Evolutionary conservation across 2,888 invertebrate genomes (phyloP).

Genomic region (Agonopterix alstromeriana): DNA sequence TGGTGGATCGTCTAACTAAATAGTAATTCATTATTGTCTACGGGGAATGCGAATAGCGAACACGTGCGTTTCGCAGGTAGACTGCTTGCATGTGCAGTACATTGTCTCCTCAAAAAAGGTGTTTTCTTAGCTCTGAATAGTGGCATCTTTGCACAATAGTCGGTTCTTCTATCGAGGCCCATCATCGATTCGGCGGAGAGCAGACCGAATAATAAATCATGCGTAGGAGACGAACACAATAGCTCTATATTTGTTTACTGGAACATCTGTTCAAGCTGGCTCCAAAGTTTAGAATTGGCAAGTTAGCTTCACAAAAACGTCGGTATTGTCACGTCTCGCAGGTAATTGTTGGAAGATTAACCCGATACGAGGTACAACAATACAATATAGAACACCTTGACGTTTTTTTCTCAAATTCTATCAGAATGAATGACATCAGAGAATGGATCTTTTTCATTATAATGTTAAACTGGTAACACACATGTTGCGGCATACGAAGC

Average conservation of each 20-base stretch:
- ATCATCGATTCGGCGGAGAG: conserved; percentile 56
- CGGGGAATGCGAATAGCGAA: conserved; percentile 57
- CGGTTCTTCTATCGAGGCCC: conserved; percentile 42
- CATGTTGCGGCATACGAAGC: conserved; percentile 48
- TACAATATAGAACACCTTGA: conserved; percentile 63
- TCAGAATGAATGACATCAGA: conserved; percentile 31
- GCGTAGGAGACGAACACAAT: conserved; percentile 63
- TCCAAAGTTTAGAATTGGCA: conserved; percentile 44
- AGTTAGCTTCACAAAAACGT: conserved; percentile 45
- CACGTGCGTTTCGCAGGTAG: conserved; percentile 73
- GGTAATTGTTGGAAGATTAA: conserved; percentile 69
- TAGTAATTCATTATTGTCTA: conserved; percentile 39
- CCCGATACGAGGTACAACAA: conserved; percentile 59
- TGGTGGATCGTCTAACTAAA: conserved; percentile 22
- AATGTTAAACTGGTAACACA: conserved; percentile 20
- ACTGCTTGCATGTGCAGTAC: conserved; percentile 61
- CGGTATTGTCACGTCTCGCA: conserved; percentile 49
- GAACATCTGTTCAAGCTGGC: conserved; percentile 60
- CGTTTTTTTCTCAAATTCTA: conserved; percentile 31
- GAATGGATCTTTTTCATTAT: conserved; percentile 18
- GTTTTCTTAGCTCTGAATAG: conserved; percentile 57
- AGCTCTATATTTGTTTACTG: conserved; percentile 56
- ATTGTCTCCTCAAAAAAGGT: conserved; percentile 58
- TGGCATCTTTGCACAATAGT: conserved; percentile 65
- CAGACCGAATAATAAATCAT: conserved; percentile 57